phyloP scores from a whole-genome alignment of 2,888 invertebrate species.

The Rotaria socialis region DNA sequence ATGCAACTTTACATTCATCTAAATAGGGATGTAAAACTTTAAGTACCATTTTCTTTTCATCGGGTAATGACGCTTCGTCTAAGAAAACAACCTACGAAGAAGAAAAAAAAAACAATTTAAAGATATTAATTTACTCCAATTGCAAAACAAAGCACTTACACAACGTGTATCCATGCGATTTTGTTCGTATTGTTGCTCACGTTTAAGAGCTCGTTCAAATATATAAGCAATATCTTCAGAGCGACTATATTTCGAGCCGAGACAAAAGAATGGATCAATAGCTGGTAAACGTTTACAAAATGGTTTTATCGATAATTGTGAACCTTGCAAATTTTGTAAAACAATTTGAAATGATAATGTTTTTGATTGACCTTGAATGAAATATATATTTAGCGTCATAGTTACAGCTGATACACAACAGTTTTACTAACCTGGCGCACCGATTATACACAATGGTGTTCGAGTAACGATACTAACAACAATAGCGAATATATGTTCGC shows the following conservation, averaged over 20 bases:
- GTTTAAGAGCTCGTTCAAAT: slow-evolving; percentile 31
- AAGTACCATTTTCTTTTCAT: slow-evolving; percentile 18
- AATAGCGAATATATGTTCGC: slow-evolving; percentile 22
- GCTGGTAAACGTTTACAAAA: slow-evolving; percentile 37
- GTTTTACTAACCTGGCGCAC: background rate
- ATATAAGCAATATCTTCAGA: slow-evolving; percentile 16
- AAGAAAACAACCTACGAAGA: background rate
- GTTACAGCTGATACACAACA: background rate
- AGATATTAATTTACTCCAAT: background rate
- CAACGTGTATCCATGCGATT: slow-evolving; percentile 19
- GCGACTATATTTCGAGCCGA: slow-evolving; percentile 32
- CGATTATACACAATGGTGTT: slow-evolving; percentile 27
- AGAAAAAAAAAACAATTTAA: background rate
- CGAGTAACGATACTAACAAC: slow-evolving; percentile 24
- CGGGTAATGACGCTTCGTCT: slow-evolving; percentile 19
- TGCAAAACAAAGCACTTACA: background rate
- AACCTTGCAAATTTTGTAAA: slow-evolving; percentile 20
- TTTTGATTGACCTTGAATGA: background rate
- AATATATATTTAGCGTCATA: background rate
- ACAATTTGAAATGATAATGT: slow-evolving; percentile 34
- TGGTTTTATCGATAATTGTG: slow-evolving; percentile 32
- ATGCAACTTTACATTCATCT: slow-evolving; percentile 32
- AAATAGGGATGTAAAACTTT: slow-evolving; percentile 30
- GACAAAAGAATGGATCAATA: slow-evolving; percentile 29
- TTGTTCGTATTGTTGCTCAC: slow-evolving; percentile 33